phyloP scores from a whole-genome alignment of 2,113 vertebrate species.

The Neodontobutis hainanensis region DNA sequence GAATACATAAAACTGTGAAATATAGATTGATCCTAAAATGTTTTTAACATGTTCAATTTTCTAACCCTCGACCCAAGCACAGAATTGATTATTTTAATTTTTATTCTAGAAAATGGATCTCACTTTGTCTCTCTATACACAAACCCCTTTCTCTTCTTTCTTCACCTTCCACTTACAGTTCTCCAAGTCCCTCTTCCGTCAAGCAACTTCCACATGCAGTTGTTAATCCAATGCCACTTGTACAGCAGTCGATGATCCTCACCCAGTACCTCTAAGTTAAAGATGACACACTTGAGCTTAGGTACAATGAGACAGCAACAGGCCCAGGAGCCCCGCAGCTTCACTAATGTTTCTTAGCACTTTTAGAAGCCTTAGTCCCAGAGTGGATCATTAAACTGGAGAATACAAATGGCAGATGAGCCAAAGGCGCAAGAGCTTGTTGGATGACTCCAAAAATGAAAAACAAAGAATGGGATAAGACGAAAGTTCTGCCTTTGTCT shows the following conservation, averaged over 20 bases:
- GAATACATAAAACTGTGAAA: conserved; percentile 2
- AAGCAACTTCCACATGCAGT: conserved; percentile 15
- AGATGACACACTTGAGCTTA: conserved; percentile 41
- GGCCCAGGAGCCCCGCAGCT: conserved; percentile 58
- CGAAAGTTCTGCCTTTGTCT: conserved; percentile 50
- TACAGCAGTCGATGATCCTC: conserved; percentile 42
- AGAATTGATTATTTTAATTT: no score
- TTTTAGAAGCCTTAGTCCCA: conserved; percentile 60
- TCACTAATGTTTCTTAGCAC: conserved; percentile 50
- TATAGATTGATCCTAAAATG: no score
- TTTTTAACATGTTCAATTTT: no score
- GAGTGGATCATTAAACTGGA: conserved; percentile 74
- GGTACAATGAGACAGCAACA: conserved; percentile 53
- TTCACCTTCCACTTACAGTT: neutral
- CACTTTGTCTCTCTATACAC: conserved; percentile 7
- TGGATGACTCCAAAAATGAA: conserved; percentile 53
- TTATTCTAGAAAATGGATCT: neutral
- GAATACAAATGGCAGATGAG: conserved; percentile 53
- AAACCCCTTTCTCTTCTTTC: neutral
- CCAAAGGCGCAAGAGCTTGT: conserved; percentile 48
- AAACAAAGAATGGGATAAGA: conserved; percentile 50
- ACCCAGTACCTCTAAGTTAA: conserved; percentile 55
- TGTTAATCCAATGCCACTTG: conserved; percentile 56
- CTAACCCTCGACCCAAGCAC: no score
- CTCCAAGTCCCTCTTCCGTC: conserved; percentile 17